These are phyloP conservation scores for Dasypolia templi DNA, from an alignment of 2,888 invertebrate genomes.

Conservation along the genomic window DNA sequence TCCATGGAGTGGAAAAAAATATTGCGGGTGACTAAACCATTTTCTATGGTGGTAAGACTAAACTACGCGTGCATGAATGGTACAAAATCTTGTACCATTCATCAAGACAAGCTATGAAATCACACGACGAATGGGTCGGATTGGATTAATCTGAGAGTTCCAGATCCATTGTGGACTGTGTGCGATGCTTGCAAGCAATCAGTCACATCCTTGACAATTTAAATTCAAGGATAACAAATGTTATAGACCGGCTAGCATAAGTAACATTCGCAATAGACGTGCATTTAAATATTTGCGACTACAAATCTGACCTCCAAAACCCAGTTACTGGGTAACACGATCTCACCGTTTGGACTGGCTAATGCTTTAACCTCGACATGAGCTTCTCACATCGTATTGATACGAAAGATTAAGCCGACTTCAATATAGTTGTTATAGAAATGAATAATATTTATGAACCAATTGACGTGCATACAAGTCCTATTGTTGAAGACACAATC, in stretches of 20 bases:
- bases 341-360: too few species aligned
- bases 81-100: too few species aligned
- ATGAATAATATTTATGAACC: too few species aligned
- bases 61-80: too few species aligned
- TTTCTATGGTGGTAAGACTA: too few species aligned
- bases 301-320: too few species aligned
- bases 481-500: slow-evolving; percentile 30
- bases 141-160: background rate
- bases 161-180: background rate
- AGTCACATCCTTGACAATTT: slow-evolving; percentile 33
- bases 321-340: too few species aligned
- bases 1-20: too few species aligned
- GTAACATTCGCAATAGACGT: background rate
- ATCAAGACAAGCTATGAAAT: background rate
- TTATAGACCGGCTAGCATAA: background rate
- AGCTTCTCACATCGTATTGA: too few species aligned
- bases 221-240: slow-evolving; percentile 20
- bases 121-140: background rate
- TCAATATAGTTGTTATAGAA: too few species aligned
- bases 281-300: background rate
- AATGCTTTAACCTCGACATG: too few species aligned
- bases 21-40: too few species aligned
- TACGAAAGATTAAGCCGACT: background rate
- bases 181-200: slow-evolving; percentile 6
- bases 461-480: background rate